These are phyloP conservation scores for Dermochelys coriacea DNA, from an alignment of 2,797 vertebrate species.

Conservation along the genomic window DNA sequence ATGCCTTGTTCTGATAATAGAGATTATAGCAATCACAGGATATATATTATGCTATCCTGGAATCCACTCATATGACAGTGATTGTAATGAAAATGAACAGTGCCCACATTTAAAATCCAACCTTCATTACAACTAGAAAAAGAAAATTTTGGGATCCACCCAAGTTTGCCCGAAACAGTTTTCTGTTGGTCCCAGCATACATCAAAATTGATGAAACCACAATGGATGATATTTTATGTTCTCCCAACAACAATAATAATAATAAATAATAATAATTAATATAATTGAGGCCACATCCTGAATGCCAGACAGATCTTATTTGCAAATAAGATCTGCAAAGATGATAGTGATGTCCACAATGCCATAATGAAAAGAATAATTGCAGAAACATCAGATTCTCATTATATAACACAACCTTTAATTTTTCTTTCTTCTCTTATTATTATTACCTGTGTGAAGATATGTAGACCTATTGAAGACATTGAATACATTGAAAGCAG, in stretches of 20 bases:
- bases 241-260: neutral
- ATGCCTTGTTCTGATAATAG: conserved; percentile 26
- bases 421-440: neutral
- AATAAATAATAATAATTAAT: conserved; percentile 2
- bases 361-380: neutral
- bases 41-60: neutral
- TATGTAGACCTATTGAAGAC: neutral
- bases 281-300: neutral
- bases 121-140: conserved; percentile 8
- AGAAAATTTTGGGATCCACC: conserved; percentile 5
- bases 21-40: conserved; percentile 19
- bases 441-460: neutral
- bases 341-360: neutral
- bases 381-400: neutral
- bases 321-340: neutral
- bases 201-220: neutral
- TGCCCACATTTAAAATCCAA: conserved; percentile 6
- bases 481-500: neutral
- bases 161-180: neutral
- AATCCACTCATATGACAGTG: conserved; percentile 11
- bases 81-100: neutral
- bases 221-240: neutral
- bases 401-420: neutral
- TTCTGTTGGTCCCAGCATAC: neutral
- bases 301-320: neutral